Evolutionary conservation across 2,888 invertebrate genomes (phyloP).

Genomic region (Teleiodes luculella): DNA sequence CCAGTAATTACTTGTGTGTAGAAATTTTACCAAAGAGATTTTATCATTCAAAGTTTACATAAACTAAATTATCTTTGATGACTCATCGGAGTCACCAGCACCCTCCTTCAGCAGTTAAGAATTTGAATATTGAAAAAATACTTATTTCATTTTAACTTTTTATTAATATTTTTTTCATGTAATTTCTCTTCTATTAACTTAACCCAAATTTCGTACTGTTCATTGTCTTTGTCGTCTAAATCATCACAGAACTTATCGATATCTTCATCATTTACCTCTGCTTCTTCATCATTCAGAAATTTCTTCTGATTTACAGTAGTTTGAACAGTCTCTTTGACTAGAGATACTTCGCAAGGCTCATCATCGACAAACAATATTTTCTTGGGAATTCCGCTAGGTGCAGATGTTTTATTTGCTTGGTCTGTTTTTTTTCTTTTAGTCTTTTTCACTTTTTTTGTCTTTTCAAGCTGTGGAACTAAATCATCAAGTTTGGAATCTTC

Average conservation of each 20-base stretch:
- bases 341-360: conserved; percentile 27
- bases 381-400: conserved; percentile 27
- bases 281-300: conserved; percentile 44
- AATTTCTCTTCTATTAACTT: conserved; percentile 63
- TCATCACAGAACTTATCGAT: conserved; percentile 69
- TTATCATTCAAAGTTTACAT: too few species aligned
- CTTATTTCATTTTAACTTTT: conserved; percentile 30
- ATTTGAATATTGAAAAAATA: neutral
- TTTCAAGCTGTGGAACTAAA: conserved; percentile 14
- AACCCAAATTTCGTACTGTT: conserved; percentile 64
- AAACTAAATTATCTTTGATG: too few species aligned
- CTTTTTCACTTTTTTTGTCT: conserved; percentile 18
- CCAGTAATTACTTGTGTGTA: too few species aligned
- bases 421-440: neutral
- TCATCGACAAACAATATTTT: conserved; percentile 38
- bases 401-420: too few species aligned
- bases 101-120: too few species aligned
- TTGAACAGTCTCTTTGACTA: too few species aligned
- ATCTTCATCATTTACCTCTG: conserved; percentile 60
- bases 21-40: too few species aligned
- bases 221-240: conserved; percentile 60
- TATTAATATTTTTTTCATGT: conserved; percentile 45
- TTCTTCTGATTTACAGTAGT: conserved; percentile 22
- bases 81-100: too few species aligned
- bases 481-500: neutral